Evolutionary conservation across 2,113 vertebrate species (phyloP), one percentile per base, ranked within the genome.

Genomic region (Dolichallabes microphthalmus): DNA sequence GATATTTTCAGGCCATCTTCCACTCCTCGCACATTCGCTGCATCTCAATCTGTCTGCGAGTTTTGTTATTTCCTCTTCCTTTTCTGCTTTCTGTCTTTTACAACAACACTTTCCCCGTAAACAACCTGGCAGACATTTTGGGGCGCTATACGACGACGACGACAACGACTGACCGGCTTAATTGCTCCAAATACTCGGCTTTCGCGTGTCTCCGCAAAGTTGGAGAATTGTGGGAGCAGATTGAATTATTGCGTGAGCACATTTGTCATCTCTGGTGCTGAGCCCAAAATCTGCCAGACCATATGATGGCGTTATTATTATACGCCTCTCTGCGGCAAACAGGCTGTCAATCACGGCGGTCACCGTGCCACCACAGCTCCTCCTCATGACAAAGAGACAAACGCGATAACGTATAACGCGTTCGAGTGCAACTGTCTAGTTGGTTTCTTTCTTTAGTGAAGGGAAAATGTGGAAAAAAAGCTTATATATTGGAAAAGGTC

Each of bases 231-330:
- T 93, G 91, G 90, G 93, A 95, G 94, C 95, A 95, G 95, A 95
- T 95, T 95, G 95, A 95, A 95, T 94, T 94, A 94, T 94, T 94
- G 94, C 92, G 88, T 93, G 94, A 94, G 93, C 94, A 94, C 94
- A 94, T 95, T 95, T 95, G 94, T 94, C 94, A 94, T 94, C 93
- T 88, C 93, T 95, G 95, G 94, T 93, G 87, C 68, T 8, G 88
- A 92, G 94, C 95, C 95, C 93, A 93, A 95, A 95, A 94, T 94
- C 95, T 95, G 95, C 94, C 93, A 92, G 94, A 95, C 95, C 95
- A 95, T 95, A 95, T 95, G 95, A 95, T 95, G 91, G 90, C 92
- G 90, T 94, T 95, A 94, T 94, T 95, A 94, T 94, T 93, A 94
- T 93, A 93, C 93, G 93, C 93, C 93, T 93, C 94, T 93, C 92